A percentile compares a stretch with the other conserved stretches of the same genome.
Conservation (phyloP, 92 coral and sea anemone species). For the Palythoa caribaeorum region DNA sequence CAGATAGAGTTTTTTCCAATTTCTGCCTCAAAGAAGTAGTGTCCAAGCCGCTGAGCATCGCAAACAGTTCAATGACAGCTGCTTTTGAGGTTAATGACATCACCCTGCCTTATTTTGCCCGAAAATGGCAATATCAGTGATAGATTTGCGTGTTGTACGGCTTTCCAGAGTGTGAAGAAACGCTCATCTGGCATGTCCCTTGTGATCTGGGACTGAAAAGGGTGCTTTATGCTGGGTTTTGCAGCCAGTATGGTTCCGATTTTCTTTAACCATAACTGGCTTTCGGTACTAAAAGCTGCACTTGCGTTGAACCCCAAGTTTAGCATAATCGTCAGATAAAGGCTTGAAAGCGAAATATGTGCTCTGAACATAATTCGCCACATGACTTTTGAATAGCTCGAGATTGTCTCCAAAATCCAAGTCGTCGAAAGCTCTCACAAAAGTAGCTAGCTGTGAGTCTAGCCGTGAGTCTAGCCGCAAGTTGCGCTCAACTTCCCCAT, state of each 20-base stretch:
- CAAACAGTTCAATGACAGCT: slow-evolving; percentile 59
- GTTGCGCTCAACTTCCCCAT: neutral
- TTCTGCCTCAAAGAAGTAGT: slow-evolving; percentile 61
- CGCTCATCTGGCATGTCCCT: slow-evolving; percentile 73
- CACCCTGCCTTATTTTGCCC: slow-evolving; percentile 65
- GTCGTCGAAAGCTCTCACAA: slow-evolving; percentile 62
- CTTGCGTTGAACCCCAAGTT: no score
- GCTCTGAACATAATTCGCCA: slow-evolving; percentile 43
- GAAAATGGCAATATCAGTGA: slow-evolving; percentile 66
- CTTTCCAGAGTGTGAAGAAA: slow-evolving; percentile 62
- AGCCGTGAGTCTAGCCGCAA: slow-evolving; percentile 26
- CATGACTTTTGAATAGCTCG: slow-evolving; percentile 46
- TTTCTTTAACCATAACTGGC: slow-evolving; percentile 70
- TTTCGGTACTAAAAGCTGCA: slow-evolving; percentile 59
- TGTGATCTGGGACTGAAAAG: slow-evolving; percentile 61
- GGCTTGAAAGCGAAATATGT: slow-evolving; percentile 60
- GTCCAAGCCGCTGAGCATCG: slow-evolving; percentile 64
- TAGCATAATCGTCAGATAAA: slow-evolving; percentile 21
- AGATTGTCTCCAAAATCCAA: slow-evolving; percentile 59
- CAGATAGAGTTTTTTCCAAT: slow-evolving; percentile 54
- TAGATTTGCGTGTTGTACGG: slow-evolving; percentile 62
- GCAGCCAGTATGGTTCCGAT: slow-evolving; percentile 62
- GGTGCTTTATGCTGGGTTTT: slow-evolving; percentile 65
- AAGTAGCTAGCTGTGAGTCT: slow-evolving; percentile 35
- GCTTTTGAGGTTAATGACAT: slow-evolving; percentile 68